Percentiles rank a stretch among this genome's conserved stretches.
Evolutionary conservation across 1,140 invertebrate species (phyloP).

Genomic region (Phortica variegata): DNA sequence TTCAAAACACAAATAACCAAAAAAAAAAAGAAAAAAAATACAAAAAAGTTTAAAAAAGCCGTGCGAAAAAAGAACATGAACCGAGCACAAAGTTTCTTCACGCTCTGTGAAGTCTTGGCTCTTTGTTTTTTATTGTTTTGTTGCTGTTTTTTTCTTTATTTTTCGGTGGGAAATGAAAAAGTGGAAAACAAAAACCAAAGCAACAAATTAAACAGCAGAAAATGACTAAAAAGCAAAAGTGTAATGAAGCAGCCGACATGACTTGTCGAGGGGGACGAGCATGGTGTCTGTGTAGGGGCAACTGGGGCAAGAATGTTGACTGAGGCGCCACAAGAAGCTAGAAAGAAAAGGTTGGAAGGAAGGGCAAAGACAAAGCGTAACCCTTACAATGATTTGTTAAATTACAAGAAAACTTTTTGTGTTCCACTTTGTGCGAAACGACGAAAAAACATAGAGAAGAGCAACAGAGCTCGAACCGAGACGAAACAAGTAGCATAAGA

Average conservation of each 20-base stretch:
- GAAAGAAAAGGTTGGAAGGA: too few relatives aligned
- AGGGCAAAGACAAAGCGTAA: conserved; percentile 31
- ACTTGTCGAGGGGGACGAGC: background rate
- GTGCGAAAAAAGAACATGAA: conserved; percentile 6
- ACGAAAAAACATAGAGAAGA: too few relatives aligned
- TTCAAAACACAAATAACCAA: too few relatives aligned
- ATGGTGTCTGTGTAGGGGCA: conserved; percentile 15
- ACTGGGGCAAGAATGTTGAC: too few relatives aligned
- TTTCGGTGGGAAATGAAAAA: too few relatives aligned
- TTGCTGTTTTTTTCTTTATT: too few relatives aligned
- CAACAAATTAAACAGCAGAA: conserved; percentile 13
- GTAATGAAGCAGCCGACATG: conserved; percentile 24
- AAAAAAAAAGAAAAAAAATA: too few relatives aligned
- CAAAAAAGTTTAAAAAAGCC: conserved; percentile 20
- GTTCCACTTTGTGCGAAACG: too few relatives aligned
- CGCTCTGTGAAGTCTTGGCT: conserved; percentile 8
- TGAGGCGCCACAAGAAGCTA: too few relatives aligned
- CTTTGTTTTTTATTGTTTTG: conserved; percentile 1
- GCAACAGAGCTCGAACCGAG: background rate
- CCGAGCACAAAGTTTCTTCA: conserved; percentile 2
- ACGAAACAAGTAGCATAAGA: conserved; percentile 1
- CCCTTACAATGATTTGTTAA: conserved; percentile 32
- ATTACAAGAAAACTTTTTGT: conserved; percentile 41
- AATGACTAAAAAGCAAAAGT: conserved; percentile 8
- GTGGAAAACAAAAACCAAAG: conserved; percentile 4